phyloP scores from a whole-genome alignment of 2,888 invertebrate genomes.

The Leptinotarsa haldemani region DNA sequence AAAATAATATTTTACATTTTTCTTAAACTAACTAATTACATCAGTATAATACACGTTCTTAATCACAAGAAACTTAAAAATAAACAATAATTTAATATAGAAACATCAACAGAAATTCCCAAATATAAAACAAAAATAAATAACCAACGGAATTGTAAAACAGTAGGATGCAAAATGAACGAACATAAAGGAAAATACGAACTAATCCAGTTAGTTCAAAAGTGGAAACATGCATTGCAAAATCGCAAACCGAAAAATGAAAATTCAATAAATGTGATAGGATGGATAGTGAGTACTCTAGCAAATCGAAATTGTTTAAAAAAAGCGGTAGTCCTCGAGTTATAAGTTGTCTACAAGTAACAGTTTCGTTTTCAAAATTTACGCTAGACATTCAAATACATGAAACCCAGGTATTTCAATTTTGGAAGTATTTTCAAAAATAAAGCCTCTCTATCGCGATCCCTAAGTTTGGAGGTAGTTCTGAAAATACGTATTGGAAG shows the following conservation, averaged over 20 bases:
- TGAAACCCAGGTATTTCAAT: too few species aligned
- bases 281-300: too few species aligned
- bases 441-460: too few species aligned
- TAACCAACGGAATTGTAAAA: constrained; percentile 34
- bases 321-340: too few species aligned
- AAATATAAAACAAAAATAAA: constrained; percentile 39
- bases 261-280: too few species aligned
- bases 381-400: too few species aligned
- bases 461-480: too few species aligned
- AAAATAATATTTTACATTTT: constrained; percentile 60
- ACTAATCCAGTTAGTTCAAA: not conserved
- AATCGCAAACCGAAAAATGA: not conserved
- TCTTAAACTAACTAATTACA: constrained; percentile 56
- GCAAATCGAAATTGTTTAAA: too few species aligned
- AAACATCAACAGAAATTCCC: constrained; percentile 49
- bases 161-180: constrained; percentile 17
- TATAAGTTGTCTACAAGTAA: too few species aligned
- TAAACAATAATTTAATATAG: constrained; percentile 55
- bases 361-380: too few species aligned
- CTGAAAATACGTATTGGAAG: too few species aligned
- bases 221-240: constrained; percentile 1
- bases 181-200: not conserved
- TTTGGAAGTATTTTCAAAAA: too few species aligned
- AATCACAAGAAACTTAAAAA: constrained; percentile 50
- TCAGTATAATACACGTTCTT: constrained; percentile 55